phyloP scores from a whole-genome alignment of 2,113 vertebrate species.

The Chascanopsetta lugubris region DNA sequence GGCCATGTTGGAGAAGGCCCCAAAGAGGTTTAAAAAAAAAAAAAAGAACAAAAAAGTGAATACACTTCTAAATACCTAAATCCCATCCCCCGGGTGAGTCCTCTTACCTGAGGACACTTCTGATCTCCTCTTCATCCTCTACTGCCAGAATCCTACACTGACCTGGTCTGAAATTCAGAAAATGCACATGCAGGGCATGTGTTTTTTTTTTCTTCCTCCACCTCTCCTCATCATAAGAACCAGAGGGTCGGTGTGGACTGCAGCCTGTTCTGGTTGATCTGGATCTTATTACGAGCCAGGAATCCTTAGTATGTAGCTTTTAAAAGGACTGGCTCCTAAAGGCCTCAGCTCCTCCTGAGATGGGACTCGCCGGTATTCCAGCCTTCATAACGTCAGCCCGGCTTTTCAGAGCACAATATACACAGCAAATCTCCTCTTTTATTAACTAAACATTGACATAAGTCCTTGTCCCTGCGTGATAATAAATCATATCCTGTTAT shows the following conservation, averaged over 20 bases:
- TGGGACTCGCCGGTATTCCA: slow-evolving; percentile 47
- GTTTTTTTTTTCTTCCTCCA: slow-evolving; percentile 26
- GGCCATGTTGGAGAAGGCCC: too few relatives aligned
- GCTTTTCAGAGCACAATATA: slow-evolving; percentile 2
- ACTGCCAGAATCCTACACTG: slow-evolving; percentile 15
- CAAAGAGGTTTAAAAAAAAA: too few relatives aligned
- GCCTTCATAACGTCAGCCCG: slow-evolving; percentile 39
- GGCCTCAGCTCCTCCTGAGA: slow-evolving; percentile 59
- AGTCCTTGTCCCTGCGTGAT: not conserved
- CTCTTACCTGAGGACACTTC: slow-evolving; percentile 9
- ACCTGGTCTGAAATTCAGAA: slow-evolving; percentile 26
- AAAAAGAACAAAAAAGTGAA: not conserved
- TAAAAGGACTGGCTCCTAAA: slow-evolving; percentile 56
- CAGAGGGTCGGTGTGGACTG: slow-evolving; percentile 50
- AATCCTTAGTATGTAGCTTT: slow-evolving; percentile 70
- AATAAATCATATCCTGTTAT: slow-evolving; percentile 5
- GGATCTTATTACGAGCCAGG: slow-evolving; percentile 67
- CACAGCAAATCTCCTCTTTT: slow-evolving; percentile 4
- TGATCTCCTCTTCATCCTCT: slow-evolving; percentile 12
- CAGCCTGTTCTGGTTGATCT: slow-evolving; percentile 59
- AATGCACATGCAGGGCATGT: slow-evolving; percentile 11
- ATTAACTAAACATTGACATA: slow-evolving; percentile 14
- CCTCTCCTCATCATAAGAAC: slow-evolving; percentile 47
- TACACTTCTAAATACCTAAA: not conserved
- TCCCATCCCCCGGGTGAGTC: not conserved